A percentile compares a stretch with the other conserved stretches of the same genome.
Evolutionary conservation across 2,888 invertebrate genomes (phyloP).

Genomic region (Epistrophe grossulariae): DNA sequence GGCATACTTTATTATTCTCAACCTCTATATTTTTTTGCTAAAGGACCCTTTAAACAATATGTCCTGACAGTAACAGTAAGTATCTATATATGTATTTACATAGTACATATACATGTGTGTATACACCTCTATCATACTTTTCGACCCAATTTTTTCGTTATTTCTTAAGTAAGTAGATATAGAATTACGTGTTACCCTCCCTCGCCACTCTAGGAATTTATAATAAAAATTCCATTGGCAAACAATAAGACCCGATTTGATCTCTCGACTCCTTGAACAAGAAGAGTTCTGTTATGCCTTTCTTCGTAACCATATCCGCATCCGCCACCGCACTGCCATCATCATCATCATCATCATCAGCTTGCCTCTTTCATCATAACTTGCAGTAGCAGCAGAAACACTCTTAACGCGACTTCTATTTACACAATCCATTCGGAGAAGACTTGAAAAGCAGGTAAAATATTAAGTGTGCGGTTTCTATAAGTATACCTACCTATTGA

Average conservation of each 20-base stretch:
- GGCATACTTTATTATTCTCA: conserved; percentile 23
- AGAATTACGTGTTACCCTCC: conserved; percentile 58
- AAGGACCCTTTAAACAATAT: conserved; percentile 37
- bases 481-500: not conserved
- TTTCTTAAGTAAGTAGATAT: conserved; percentile 26
- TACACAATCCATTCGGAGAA: conserved; percentile 65
- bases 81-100: not conserved
- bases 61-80: conserved; percentile 19
- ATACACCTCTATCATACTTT: conserved; percentile 26
- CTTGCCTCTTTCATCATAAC: conserved; percentile 44
- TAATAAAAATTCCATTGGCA: conserved; percentile 72
- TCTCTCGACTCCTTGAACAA: conserved; percentile 24
- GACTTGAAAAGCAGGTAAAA: conserved; percentile 70
- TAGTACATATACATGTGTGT: not conserved
- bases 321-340: not conserved
- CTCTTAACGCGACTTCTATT: conserved; percentile 58
- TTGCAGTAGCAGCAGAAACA: conserved; percentile 43
- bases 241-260: conserved; percentile 55
- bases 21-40: not conserved
- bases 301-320: conserved; percentile 14
- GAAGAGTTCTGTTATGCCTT: conserved; percentile 24
- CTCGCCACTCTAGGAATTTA: conserved; percentile 51
- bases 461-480: conserved; percentile 70
- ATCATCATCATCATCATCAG: conserved; percentile 18
- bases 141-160: conserved; percentile 62